Conservation (phyloP, 30 jellyfish, hydroid and myxozoan species). For the Sanderia malayensis region DNA sequence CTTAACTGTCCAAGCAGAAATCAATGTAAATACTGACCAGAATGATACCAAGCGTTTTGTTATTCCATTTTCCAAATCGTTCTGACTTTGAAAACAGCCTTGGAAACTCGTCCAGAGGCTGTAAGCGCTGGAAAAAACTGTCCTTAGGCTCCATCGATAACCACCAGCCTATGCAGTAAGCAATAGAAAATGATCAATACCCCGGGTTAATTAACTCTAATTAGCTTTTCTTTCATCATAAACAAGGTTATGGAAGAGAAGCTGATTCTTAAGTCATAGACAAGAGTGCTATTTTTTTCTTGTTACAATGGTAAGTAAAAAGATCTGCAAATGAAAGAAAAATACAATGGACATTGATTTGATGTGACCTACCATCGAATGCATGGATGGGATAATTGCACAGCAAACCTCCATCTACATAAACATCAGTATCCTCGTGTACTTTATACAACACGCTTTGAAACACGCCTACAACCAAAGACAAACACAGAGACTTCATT, state of each 20-base stretch:
- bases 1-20: no score
- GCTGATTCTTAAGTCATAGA: no score
- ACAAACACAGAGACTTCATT: no score
- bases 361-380: constrained; percentile 95
- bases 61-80: constrained; percentile 96
- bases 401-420: constrained; percentile 94
- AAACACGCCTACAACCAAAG: constrained; percentile 79
- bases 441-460: constrained; percentile 86
- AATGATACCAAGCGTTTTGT: constrained; percentile 80
- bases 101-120: constrained; percentile 91
- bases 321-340: no score
- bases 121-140: constrained; percentile 80
- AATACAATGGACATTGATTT: no score
- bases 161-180: constrained; percentile 99
- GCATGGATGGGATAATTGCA: constrained; percentile 98
- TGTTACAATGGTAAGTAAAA: no score
- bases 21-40: constrained; percentile 80
- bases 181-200: no score
- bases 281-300: no score
- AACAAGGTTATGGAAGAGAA: no score
- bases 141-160: constrained; percentile 88
- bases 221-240: no score
- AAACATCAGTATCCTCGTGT: constrained; percentile 70
- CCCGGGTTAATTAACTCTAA: not conserved
- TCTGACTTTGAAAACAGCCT: constrained; percentile 76